Base-by-base conservation (phyloP, 2,888 invertebrate genomes). In the Metacarcinus magister region DNA sequence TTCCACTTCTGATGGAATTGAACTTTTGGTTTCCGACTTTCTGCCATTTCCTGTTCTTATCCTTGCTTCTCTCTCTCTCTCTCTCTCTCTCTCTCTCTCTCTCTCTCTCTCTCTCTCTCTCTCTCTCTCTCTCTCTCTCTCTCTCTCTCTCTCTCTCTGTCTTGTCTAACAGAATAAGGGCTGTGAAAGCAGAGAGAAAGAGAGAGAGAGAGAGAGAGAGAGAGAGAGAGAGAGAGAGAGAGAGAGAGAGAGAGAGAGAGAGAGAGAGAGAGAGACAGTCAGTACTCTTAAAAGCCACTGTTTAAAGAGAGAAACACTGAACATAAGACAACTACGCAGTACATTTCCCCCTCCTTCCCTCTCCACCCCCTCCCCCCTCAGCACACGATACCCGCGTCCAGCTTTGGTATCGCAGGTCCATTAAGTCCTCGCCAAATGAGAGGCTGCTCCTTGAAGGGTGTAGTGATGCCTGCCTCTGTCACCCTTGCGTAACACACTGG, bases 161-260 rank as follows among this genome's bases (percentile, higher is more conserved):
- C 19, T 10, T 10, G 5, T 67, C 19, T 67, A 67, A 19, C 19
- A 19, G 10, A 54, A 0, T 0, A 10, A 16, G 54, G 54, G 82
- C 28, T n/a, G 28, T 10, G 28, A 82, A 32, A 28, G 5, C 8
- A 28, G 82, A 82, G 28, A 75, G 75, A 75, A 28, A 75, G 75
- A 75, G 75, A 75, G 75, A 75, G 75, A 82, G 82, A 82, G 82
- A 82, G 82, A 82, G 82, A 67, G 60, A 67, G 60, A 67, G 60
- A 67, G 60, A 67, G 60, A 67, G 60, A 67, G 60, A 67, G 60
- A 67, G 60, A 67, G 60, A 67, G 60, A 67, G 60, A 67, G 60
- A 67, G 60, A 67, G 60, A 67, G 60, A 67, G 60, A 67, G 60
- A 67, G 60, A 67, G 60, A 67, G 60, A 67, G 60, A 67, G 60